Evolutionary conservation across 2,888 invertebrate species (phyloP).

Genomic region (Drosophila bunnanda): DNA sequence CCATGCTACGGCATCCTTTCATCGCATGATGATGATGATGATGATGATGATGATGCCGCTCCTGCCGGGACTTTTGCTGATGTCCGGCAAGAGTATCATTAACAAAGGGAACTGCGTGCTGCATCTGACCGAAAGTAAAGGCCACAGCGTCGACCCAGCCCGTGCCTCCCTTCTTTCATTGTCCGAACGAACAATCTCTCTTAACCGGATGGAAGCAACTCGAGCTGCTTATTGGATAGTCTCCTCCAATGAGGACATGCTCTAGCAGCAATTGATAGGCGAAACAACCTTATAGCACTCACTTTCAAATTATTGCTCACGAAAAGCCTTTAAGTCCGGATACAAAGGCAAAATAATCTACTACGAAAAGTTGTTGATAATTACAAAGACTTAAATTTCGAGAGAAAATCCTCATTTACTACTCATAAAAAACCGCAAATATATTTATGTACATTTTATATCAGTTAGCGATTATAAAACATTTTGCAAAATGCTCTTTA

Average conservation of each 20-base stretch:
- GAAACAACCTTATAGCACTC: conserved; percentile 38
- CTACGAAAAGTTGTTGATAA: not conserved
- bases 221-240: conserved; percentile 66
- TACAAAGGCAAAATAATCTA: not conserved
- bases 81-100: conserved; percentile 76
- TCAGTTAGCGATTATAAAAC: not conserved
- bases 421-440: not conserved
- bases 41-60: conserved; percentile 45
- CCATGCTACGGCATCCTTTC: conserved; percentile 46
- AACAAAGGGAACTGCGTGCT: conserved; percentile 77
- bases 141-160: conserved; percentile 28
- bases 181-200: conserved; percentile 15
- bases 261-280: conserved; percentile 53
- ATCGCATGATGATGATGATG: conserved; percentile 50
- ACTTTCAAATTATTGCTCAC: conserved; percentile 41
- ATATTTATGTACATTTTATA: not conserved
- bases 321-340: conserved; percentile 1
- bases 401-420: not conserved
- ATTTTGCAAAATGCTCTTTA: conserved; percentile 1
- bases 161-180: not conserved
- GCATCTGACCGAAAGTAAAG: conserved; percentile 59
- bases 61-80: conserved; percentile 42
- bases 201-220: conserved; percentile 54
- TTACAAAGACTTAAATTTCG: not conserved
- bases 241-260: conserved; percentile 5